phyloP scores from a whole-genome alignment of 2,113 vertebrate genomes.

The Plotosus lineatus region DNA sequence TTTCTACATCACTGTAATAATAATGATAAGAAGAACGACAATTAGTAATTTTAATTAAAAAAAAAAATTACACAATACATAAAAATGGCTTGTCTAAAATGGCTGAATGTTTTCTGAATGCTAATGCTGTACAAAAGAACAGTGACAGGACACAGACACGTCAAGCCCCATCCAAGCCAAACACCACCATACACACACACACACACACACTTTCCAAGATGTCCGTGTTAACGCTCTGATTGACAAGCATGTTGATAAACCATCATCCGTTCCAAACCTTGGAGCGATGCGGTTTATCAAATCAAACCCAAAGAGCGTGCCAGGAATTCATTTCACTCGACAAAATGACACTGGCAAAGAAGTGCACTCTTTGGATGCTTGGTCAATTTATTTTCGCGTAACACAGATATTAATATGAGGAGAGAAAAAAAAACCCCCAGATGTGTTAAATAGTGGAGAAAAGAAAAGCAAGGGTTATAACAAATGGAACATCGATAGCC shows the following conservation, averaged over 20 bases:
- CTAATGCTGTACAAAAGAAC: background rate
- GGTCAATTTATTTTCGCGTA: constrained; percentile 52
- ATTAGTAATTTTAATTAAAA: background rate
- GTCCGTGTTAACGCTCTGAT: constrained; percentile 59
- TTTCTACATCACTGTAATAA: background rate
- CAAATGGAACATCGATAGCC: constrained; percentile 24
- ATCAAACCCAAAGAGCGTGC: constrained; percentile 49
- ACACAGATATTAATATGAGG: constrained; percentile 45
- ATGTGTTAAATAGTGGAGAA: constrained; percentile 30
- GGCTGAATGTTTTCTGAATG: background rate
- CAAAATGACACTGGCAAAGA: constrained; percentile 68
- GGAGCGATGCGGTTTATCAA: constrained; percentile 69
- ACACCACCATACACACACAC: constrained; percentile 55
- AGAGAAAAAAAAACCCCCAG: too few species aligned
- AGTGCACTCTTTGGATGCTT: constrained; percentile 50
- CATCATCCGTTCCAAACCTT: constrained; percentile 60
- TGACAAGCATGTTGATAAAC: constrained; percentile 73
- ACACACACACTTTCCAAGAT: background rate
- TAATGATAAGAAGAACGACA: background rate
- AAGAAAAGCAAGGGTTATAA: constrained; percentile 21
- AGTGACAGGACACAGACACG: background rate
- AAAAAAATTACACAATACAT: background rate
- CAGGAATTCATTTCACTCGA: constrained; percentile 61
- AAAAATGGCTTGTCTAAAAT: background rate
- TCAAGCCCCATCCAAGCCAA: constrained; percentile 57